Evolutionary conservation across 1,140 invertebrate species (phyloP), one percentile per base, ranked within the genome.

Genomic region (Parapsyche elsis): DNA sequence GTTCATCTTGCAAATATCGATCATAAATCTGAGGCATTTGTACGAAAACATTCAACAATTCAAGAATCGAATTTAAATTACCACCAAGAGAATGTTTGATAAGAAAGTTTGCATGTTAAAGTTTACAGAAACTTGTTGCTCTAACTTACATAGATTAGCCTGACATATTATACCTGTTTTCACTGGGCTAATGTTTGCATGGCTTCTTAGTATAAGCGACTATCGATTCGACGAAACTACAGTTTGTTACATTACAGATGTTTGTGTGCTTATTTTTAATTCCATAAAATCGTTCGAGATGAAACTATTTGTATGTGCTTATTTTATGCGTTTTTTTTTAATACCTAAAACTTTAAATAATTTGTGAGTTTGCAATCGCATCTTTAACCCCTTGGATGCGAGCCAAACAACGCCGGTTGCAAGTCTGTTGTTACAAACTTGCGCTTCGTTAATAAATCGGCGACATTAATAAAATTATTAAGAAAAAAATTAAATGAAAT

Each of bases 391-490:
- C 26, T 67, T 67, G 64, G 64, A 67, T 23, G 5, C 64, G 9
- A n/a, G 9, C 24, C 64, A 67, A 67, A 67, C 14, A 67, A 26
- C 14, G n/a, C n/a, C n/a, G 26, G 14, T 26, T 67, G 64, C 24
- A 67, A 53, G 14, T 26, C 24, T 23, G 57, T 30, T 12, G 64
- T 67, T 23, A 24, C 24, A 24, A 67, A 67, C 9, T 67, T 12
- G 9, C 9, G 14, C 24, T 67, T 67, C 24, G 24, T 30, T 67
- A 67, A 67, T 24, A 67, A 67, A 67, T 67, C 64, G 9, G 24
- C 19, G 7, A 67, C 64, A 67, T 67, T 67, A 67, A 67, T 67
- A 67, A 67, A 24, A 67, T 67, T 26, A 67, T 67, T 23, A 26
- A 24, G 16, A 61, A 4, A 14, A 16, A 53, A 53, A 53, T 61